phyloP scores from a whole-genome alignment of 2,888 invertebrate genomes.

The Machimus rusticus region DNA sequence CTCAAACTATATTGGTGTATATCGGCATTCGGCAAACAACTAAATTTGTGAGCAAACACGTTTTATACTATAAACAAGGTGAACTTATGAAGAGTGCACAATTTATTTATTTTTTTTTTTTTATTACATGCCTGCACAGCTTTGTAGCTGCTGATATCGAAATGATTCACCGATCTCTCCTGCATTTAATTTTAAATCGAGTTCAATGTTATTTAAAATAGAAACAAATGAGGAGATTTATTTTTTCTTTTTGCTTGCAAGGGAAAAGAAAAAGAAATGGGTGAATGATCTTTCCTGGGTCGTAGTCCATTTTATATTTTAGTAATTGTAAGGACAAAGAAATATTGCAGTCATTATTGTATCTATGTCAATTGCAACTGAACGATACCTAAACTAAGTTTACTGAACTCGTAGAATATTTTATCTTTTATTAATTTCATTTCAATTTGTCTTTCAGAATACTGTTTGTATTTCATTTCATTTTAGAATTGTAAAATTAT shows the following conservation, averaged over 20 bases:
- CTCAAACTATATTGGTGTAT: background rate
- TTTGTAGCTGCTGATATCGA: background rate
- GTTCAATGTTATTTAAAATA: conserved; percentile 10
- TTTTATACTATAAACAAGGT: background rate
- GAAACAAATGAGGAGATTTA: background rate
- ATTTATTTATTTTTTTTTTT: background rate
- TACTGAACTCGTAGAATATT: background rate
- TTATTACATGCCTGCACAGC: background rate
- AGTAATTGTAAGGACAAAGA: background rate
- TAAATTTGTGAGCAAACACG: background rate
- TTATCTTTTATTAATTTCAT: background rate
- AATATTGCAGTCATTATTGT: background rate
- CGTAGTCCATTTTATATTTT: background rate
- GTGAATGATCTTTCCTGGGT: background rate
- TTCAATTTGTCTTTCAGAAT: background rate
- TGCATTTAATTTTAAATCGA: background rate
- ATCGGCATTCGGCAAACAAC: background rate
- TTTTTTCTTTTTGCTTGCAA: background rate
- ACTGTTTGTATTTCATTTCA: background rate
- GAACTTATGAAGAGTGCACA: background rate
- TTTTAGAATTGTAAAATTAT: background rate
- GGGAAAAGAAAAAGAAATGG: background rate
- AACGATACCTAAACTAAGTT: background rate
- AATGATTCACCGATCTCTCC: background rate
- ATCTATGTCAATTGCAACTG: background rate